These are phyloP conservation scores for Calliopum simillimum DNA, from an alignment of 2,888 invertebrate genomes.

Conservation along the genomic window DNA sequence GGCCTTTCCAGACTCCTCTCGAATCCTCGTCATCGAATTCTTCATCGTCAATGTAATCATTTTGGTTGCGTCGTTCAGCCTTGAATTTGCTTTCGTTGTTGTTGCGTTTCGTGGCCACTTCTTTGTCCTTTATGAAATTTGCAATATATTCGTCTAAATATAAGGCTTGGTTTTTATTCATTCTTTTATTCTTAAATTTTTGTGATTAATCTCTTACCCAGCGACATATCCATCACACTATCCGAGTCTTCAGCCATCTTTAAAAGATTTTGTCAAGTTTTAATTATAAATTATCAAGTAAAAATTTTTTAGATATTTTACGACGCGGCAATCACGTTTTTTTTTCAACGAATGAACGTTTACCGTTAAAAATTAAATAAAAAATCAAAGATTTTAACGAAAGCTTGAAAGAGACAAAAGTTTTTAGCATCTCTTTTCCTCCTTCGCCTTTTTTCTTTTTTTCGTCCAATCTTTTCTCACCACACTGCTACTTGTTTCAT, in stretches of 20 bases:
- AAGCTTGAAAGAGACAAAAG: too few relatives aligned
- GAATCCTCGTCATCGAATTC: constrained; percentile 18
- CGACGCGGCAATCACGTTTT: too few relatives aligned
- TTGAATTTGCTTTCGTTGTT: constrained; percentile 32
- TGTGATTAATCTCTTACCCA: constrained; percentile 45
- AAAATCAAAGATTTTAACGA: too few relatives aligned
- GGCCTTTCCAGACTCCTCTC: constrained; percentile 45
- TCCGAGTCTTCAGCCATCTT: constrained; percentile 44
- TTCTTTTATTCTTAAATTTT: neutral
- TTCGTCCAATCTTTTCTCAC: too few relatives aligned
- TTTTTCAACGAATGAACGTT: too few relatives aligned
- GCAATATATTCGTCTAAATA: constrained; percentile 43
- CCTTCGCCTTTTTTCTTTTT: too few relatives aligned
- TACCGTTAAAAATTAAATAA: too few relatives aligned
- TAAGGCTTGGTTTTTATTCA: neutral
- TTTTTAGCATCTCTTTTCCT: too few relatives aligned
- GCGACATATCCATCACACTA: constrained; percentile 46
- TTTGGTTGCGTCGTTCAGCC: constrained; percentile 39
- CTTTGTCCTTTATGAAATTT: constrained; percentile 34
- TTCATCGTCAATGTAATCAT: constrained; percentile 41
- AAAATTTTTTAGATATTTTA: too few relatives aligned
- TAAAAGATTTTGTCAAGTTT: constrained; percentile 35
- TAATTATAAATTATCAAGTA: too few relatives aligned
- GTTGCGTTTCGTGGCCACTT: neutral
- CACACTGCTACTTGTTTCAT: too few relatives aligned